Base-by-base conservation (phyloP, 1,140 invertebrate genomes). In the Sipha flava region DNA sequence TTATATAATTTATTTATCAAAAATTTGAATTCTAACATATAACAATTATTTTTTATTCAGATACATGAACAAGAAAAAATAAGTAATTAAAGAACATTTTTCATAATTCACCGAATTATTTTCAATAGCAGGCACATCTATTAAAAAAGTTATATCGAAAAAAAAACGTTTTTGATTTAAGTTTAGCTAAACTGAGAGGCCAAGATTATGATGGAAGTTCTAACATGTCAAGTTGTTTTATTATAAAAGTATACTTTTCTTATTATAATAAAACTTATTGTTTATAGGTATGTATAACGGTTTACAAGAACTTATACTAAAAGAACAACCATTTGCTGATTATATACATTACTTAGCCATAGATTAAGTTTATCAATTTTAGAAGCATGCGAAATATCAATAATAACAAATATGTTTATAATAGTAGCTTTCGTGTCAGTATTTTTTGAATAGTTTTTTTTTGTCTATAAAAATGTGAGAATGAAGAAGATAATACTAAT, bases 151-250 rank as follows among this genome's bases (percentile, higher is more conserved):
- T 54, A 23, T 54, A 54, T 23, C 23, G 2, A 54, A 54, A 54
- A 54, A 23, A 54, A 54, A 54, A 12, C n/a, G 23, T 54, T 54
- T 54, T 21, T n/a, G 49, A n/a, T n/a, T 54, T 23, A 12, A 54
- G 49, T 54, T 54, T 54, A 21, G 9, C 21, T 54, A 54, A 54
- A 10, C 49, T 54, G 49, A 54, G 49, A 54, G 49, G 49, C 9
- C 83, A 85, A 82, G 82, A 82, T 31, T 85, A 84, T 59, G 83
- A 84, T 80, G 83, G 83, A 12, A 82, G 83, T 37, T 80, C 82
- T 59, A 82, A 79, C 29, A 84, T 84, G 84, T 82, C 81, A 81
- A 83, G 82, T 57, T 26, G 81, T n/a, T 45, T 26, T 26, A 57
- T 29, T 57, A 14, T 57, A 57, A 26, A n/a, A n/a, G n/a, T n/a